Conservation (phyloP, 2,113 vertebrate species). For the Aleadryas rufinucha region DNA sequence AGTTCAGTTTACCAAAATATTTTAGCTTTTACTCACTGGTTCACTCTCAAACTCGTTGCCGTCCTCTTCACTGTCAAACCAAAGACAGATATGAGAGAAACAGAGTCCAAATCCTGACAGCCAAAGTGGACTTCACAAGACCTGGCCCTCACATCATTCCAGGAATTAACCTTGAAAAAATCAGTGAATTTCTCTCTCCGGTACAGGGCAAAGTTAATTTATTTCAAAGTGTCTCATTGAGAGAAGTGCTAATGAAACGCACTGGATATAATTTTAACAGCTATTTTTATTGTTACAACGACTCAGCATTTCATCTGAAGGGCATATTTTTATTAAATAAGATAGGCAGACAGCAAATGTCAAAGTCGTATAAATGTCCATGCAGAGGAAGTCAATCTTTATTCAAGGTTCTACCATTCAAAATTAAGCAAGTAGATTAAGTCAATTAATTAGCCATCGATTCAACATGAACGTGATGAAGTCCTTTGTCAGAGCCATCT, state of each 20-base stretch:
- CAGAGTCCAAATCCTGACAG: not conserved
- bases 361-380: not conserved
- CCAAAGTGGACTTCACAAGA: not conserved
- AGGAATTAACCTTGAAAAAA: not conserved
- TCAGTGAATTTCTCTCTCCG: not conserved
- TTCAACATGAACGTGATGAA: not conserved
- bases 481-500: not conserved
- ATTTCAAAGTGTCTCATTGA: not conserved
- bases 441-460: not conserved
- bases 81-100: not conserved
- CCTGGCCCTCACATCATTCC: not conserved
- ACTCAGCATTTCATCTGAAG: not conserved
- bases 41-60: fast-evolving
- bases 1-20: not conserved
- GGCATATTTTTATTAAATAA: not conserved
- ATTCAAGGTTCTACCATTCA: not conserved
- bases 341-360: not conserved
- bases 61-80: fast-evolving
- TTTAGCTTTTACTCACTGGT: not conserved
- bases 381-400: not conserved
- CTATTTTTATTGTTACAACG: not conserved
- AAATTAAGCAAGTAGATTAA: not conserved
- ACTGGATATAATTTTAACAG: not conserved
- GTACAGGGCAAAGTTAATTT: not conserved
- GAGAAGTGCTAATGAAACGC: not conserved